Evolutionary conservation across 92 coral and sea anemone genomes (phyloP).

Genomic region (Zoanthus sansibaricus): DNA sequence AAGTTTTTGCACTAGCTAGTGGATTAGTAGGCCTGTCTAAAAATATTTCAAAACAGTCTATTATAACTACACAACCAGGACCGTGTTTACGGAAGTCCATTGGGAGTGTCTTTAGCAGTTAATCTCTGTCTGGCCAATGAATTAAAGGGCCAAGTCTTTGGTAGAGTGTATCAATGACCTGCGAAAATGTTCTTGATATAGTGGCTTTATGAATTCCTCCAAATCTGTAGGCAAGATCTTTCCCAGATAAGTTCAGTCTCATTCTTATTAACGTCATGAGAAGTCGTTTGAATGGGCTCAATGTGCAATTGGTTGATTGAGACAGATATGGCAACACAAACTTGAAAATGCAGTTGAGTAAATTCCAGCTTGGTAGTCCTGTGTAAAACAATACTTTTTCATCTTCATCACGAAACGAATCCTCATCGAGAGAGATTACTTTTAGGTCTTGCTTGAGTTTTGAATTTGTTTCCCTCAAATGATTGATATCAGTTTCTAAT

Average conservation of each 20-base stretch:
- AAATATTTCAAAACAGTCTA: conserved; percentile 38
- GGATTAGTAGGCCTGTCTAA: conserved; percentile 38
- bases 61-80: conserved; percentile 68
- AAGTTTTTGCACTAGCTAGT: conserved; percentile 65
- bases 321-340: conserved; percentile 53
- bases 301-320: conserved; percentile 50
- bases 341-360: conserved; percentile 50
- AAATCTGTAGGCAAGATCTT: conserved; percentile 53
- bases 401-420: conserved; percentile 28
- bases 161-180: conserved; percentile 22
- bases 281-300: conserved; percentile 58
- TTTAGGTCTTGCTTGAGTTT: conserved; percentile 16
- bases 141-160: conserved; percentile 21
- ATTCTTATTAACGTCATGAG: conserved; percentile 58
- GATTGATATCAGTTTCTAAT: conserved; percentile 35
- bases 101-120: conserved; percentile 32
- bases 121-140: conserved; percentile 27
- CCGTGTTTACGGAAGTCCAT: conserved; percentile 63
- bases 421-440: conserved; percentile 33
- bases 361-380: conserved; percentile 67
- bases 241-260: conserved; percentile 58
- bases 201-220: conserved; percentile 41
- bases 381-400: neutral
- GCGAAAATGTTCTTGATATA: conserved; percentile 31
- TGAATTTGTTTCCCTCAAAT: conserved; percentile 36